Base-by-base conservation (phyloP, 2,888 invertebrate species). In the Microctonus aethiopoides region DNA sequence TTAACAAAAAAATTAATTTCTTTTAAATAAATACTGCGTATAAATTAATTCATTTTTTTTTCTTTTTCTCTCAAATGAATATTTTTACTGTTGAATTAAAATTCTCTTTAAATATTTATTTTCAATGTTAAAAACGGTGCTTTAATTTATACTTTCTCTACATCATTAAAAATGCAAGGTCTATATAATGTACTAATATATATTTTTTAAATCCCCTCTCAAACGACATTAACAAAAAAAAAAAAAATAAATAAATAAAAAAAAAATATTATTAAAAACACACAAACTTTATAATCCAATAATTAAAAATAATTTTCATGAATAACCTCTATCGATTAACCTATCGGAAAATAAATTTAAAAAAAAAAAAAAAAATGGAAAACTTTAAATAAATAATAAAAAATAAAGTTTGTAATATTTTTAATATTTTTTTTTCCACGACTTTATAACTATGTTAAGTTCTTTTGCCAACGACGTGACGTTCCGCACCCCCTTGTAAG, bases 401-500 rank as follows among this genome's bases (percentile, higher is more conserved):
- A 61, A 61, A 61, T n/a, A 10, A 41, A 26, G 11, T 41, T 29
- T 10, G 29, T 3, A 62, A 62, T 46, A 60, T 36, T 39, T 16
- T 9, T 34, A 57, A 51, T 20, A 9, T 51, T 16, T 2, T 54
- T 13, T 57, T 9, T 34, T 10, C 20, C 20, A 10, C 20, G 16
- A 32, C 20, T 34, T 34, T 54, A 24, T 54, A 54, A 54, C 54
- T 11, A 24, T n/a, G 54, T 54, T 24, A 54, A 54, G 22, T 54
- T 54, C 26, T 54, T 22, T 7, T 54, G 54, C 36, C 7, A 54
- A 36, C 39, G 41, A 46, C 5, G 46, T n/a, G 46, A 67, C 54
- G 61, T 67, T 61, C 52, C 26, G 60, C 61, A 54, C 61, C 62
- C 62, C n/a, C n/a, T 68, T 32, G 10, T 46, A 41, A 56, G 56